Percentiles rank a stretch among this genome's conserved stretches.
Evolutionary conservation across 2,797 vertebrate genomes (phyloP).

Genomic region (Hydrolagus colliei): DNA sequence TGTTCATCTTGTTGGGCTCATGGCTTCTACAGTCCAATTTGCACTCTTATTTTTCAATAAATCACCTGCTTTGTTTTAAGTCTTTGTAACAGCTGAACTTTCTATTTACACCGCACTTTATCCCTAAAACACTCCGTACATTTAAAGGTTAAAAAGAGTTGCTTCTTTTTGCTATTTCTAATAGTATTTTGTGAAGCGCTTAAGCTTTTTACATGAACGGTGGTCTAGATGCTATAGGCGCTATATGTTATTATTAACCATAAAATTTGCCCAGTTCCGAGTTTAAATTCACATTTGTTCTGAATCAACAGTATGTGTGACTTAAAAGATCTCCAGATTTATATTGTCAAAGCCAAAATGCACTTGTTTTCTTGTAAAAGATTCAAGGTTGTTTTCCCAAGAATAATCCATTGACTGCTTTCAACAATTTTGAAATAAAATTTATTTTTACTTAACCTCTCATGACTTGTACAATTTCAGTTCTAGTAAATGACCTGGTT

Average conservation of each 20-base stretch:
- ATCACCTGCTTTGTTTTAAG: constrained; percentile 18
- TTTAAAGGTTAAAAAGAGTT: background rate
- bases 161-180: background rate
- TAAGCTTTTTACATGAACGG: too few species aligned
- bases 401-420: constrained; percentile 26
- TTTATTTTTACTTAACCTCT: constrained; percentile 24
- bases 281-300: constrained; percentile 6
- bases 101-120: background rate
- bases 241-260: too few species aligned
- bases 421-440: constrained; percentile 32
- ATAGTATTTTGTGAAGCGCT: too few species aligned
- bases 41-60: constrained; percentile 27
- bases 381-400: constrained; percentile 16
- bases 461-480: background rate
- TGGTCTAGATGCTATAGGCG: too few species aligned
- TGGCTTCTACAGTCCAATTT: constrained; percentile 1
- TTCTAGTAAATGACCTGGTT: too few species aligned
- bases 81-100: background rate
- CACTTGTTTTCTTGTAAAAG: constrained; percentile 10
- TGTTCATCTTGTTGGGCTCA: background rate
- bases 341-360: constrained; percentile 24
- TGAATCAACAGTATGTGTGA: background rate
- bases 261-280: background rate
- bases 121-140: background rate
- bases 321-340: constrained; percentile 17